These are phyloP conservation scores for Myocastor coypus DNA, from an alignment of 2,113 vertebrate species.

Conservation along the genomic window DNA sequence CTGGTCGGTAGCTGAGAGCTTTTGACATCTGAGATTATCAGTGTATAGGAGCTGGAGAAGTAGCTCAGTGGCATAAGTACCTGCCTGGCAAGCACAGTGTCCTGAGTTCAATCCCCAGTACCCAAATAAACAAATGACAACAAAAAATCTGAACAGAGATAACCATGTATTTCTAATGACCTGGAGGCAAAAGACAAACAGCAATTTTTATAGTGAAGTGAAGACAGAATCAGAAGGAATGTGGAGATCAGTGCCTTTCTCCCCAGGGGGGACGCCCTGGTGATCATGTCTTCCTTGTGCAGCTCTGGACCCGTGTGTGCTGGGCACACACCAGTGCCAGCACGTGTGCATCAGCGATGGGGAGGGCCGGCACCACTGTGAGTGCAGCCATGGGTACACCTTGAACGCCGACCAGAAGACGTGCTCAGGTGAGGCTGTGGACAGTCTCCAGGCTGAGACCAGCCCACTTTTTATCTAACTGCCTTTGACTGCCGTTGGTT, in stretches of 20 bases:
- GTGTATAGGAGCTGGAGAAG: neutral
- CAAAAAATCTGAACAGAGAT: neutral
- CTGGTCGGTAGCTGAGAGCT: no score
- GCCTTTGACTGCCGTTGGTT: neutral
- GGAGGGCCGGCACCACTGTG: slow-evolving; percentile 88
- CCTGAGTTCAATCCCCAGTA: no score
- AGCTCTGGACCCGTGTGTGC: slow-evolving; percentile 89
- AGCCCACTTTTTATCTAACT: neutral
- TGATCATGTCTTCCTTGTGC: slow-evolving; percentile 28
- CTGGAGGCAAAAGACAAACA: neutral
- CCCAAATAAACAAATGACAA: no score
- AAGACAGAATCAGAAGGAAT: neutral
- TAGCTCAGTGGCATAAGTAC: no score
- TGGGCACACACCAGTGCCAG: slow-evolving; percentile 91
- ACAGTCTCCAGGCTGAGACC: accelerated
- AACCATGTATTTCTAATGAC: neutral
- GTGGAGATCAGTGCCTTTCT: neutral
- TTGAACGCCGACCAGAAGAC: slow-evolving; percentile 92
- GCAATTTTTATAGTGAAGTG: neutral
- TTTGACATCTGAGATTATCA: neutral
- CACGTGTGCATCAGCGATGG: slow-evolving; percentile 91
- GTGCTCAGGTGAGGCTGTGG: slow-evolving; percentile 89
- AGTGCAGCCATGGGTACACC: slow-evolving; percentile 90
- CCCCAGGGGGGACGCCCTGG: neutral
- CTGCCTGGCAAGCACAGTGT: no score